These are phyloP conservation scores for Drosophila merina DNA, from an alignment of 2,888 invertebrate species.

Conservation along the genomic window DNA sequence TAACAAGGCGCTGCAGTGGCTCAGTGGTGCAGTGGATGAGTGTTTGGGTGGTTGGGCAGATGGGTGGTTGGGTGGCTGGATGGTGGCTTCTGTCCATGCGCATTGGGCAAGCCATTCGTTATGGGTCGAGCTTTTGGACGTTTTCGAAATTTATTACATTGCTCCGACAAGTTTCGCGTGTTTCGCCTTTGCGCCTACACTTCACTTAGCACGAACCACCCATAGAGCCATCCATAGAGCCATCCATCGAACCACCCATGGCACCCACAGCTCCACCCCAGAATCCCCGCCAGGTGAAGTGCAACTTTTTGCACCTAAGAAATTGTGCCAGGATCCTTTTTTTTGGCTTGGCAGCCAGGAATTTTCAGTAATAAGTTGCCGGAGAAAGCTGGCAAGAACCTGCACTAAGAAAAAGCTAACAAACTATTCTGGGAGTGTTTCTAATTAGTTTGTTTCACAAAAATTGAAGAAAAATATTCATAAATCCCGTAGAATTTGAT, in stretches of 20 bases:
- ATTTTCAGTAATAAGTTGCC: conserved; percentile 45
- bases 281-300: conserved; percentile 51
- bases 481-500: background rate
- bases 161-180: conserved; percentile 76
- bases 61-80: background rate
- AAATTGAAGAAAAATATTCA: too few relatives aligned
- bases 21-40: background rate
- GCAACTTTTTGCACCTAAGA: conserved; percentile 78
- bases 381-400: background rate
- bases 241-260: conserved; percentile 15
- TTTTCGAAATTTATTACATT: conserved; percentile 74
- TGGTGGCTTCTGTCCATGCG: conserved; percentile 44
- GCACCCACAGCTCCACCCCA: background rate
- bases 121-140: conserved; percentile 62
- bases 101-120: conserved; percentile 69
- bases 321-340: conserved; percentile 48
- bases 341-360: background rate
- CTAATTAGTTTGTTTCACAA: background rate
- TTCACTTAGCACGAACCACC: conserved; percentile 50
- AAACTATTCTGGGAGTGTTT: background rate
- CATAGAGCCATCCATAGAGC: background rate
- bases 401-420: background rate
- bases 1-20: conserved; percentile 28
- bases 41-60: conserved; percentile 1
- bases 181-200: conserved; percentile 67